Evolutionary conservation across 2,888 invertebrate genomes (phyloP).

Genomic region (Schizaphis graminum): DNA sequence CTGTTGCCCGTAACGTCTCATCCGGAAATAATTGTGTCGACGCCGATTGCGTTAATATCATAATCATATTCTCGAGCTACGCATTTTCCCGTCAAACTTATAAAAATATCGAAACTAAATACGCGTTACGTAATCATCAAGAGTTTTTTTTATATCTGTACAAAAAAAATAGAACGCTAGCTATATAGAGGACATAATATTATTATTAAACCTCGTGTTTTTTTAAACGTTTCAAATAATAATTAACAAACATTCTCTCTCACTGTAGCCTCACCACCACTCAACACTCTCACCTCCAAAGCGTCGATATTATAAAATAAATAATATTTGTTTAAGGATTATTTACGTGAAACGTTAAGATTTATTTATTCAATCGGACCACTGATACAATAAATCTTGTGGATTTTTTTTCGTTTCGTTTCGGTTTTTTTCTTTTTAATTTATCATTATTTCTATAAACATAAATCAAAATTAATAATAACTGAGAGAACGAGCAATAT

Average conservation of each 20-base stretch:
- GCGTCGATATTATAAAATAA: not conserved
- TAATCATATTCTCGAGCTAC: not conserved
- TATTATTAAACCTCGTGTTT: not conserved
- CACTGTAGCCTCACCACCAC: not conserved
- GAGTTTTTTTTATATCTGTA: not conserved
- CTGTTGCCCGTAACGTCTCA: not conserved
- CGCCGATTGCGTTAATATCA: not conserved
- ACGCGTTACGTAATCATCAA: not conserved
- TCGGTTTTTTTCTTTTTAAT: not conserved
- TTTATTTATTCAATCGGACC: slow-evolving; percentile 10
- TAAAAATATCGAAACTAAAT: not conserved
- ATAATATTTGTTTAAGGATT: slow-evolving; percentile 10
- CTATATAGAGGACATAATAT: not conserved
- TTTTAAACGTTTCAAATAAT: not conserved
- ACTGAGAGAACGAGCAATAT: not conserved
- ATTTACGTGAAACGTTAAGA: not conserved
- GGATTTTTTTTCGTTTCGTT: not conserved
- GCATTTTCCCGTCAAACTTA: not conserved
- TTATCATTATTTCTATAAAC: not conserved
- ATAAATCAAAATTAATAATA: slow-evolving; percentile 55
- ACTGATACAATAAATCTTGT: slow-evolving; percentile 6
- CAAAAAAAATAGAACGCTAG: not conserved
- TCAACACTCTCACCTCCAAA: not conserved
- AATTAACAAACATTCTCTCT: not conserved
- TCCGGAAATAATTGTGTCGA: not conserved